Evolutionary conservation across 2,888 invertebrate species (phyloP).

Genomic region (Cerastis rubricosa): DNA sequence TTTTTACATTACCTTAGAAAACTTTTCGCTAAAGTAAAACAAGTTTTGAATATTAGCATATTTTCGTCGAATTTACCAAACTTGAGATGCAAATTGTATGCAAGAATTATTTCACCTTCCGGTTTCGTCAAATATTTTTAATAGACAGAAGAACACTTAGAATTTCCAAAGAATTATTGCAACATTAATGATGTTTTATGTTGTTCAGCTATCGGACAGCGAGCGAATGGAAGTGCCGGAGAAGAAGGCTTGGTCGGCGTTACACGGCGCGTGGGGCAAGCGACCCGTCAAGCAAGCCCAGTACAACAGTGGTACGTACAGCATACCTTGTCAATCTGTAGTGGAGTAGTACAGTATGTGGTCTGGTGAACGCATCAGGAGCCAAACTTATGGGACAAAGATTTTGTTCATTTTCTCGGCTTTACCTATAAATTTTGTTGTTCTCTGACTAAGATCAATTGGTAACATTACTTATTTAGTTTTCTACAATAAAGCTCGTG

Average conservation of each 20-base stretch:
- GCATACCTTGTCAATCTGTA: not conserved
- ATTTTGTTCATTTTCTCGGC: not conserved
- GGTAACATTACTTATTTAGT: slow-evolving; percentile 31
- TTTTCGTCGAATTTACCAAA: slow-evolving; percentile 39
- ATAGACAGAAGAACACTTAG: not conserved
- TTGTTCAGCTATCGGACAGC: slow-evolving; percentile 60
- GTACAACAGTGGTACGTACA: slow-evolving; percentile 80
- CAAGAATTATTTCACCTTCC: slow-evolving; percentile 43
- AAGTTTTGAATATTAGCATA: slow-evolving; percentile 54
- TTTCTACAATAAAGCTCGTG: slow-evolving; percentile 23
- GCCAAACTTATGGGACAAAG: not conserved
- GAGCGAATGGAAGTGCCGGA: slow-evolving; percentile 83
- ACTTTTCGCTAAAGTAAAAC: slow-evolving; percentile 39
- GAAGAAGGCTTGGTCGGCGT: slow-evolving; percentile 93
- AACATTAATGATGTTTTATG: not conserved
- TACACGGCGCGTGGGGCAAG: slow-evolving; percentile 95
- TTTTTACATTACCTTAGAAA: slow-evolving; percentile 42
- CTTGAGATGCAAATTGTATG: slow-evolving; percentile 56
- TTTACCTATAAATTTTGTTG: not conserved
- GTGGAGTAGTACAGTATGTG: not conserved
- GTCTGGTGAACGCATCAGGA: not conserved
- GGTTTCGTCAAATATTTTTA: not conserved
- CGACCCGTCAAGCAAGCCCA: slow-evolving; percentile 88
- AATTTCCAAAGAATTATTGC: not conserved
- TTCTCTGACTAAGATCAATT: slow-evolving; percentile 14